Conservation (phyloP, 2,113 vertebrate genomes). For the Daubentonia madagascariensis region DNA sequence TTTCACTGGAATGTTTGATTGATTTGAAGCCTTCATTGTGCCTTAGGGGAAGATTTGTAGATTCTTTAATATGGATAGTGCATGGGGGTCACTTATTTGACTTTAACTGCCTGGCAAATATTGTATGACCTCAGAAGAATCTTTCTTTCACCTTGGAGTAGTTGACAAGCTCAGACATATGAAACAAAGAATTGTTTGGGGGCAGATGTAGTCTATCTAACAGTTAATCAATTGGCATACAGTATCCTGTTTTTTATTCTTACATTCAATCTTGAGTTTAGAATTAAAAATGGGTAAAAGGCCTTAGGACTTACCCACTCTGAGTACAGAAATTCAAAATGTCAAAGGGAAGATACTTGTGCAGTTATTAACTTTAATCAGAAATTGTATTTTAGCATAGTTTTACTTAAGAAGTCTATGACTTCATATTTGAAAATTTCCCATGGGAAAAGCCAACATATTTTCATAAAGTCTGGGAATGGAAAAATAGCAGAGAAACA, state of each 20-base stretch:
- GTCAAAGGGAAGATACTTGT: background rate
- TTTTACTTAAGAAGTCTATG: background rate
- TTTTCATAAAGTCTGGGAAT: background rate
- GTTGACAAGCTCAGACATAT: background rate
- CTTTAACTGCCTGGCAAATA: background rate
- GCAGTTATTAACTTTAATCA: background rate
- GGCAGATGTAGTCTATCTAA: background rate
- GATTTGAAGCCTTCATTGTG: background rate
- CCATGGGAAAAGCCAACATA: background rate
- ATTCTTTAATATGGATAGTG: background rate
- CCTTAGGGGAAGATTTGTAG: background rate
- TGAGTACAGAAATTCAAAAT: background rate
- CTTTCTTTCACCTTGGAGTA: background rate
- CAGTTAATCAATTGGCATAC: background rate
- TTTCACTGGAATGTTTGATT: rapidly evolving
- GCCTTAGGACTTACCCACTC: background rate
- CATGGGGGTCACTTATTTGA: background rate
- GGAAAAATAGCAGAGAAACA: background rate
- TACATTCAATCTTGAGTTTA: background rate
- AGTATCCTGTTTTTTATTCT: background rate
- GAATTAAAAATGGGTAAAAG: background rate
- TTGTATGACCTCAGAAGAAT: background rate
- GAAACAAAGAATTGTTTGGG: background rate
- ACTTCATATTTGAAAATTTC: background rate
- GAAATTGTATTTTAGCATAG: background rate